Evolutionary conservation across 2,113 vertebrate species (phyloP).

Genomic region (Sigmodon hispidus): DNA sequence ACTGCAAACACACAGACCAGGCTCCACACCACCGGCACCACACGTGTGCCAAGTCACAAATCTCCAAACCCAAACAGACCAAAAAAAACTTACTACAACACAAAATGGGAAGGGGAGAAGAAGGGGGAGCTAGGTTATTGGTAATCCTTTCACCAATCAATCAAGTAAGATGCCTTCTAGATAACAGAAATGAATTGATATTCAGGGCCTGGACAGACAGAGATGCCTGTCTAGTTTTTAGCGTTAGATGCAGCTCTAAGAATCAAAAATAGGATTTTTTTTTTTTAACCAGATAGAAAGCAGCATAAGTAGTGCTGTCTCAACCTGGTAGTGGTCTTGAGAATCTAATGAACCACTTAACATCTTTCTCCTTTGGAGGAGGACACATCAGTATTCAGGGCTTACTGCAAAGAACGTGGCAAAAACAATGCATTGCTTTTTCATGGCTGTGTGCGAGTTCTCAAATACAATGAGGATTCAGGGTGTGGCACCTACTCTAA

Average conservation of each 20-base stretch:
- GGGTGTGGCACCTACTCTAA: not conserved
- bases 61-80: too few species aligned
- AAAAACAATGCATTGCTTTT: not conserved
- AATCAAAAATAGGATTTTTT: not conserved
- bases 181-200: not conserved
- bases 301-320: not conserved
- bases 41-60: too few species aligned
- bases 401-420: not conserved
- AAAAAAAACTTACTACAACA: too few species aligned
- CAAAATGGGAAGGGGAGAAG: rapidly evolving
- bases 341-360: not conserved
- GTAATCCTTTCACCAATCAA: not conserved
- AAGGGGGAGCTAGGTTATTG: not conserved
- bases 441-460: not conserved
- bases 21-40: too few species aligned
- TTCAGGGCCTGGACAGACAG: not conserved
- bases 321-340: not conserved
- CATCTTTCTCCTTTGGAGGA: not conserved
- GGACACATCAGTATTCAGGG: not conserved
- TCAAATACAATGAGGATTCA: constrained; percentile 18
- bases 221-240: not conserved
- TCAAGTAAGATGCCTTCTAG: not conserved
- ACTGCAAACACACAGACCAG: too few species aligned
- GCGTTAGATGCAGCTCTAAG: too few species aligned
- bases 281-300: not conserved